Conservation (phyloP, 2,113 vertebrate genomes). For the Hyla sarda region DNA sequence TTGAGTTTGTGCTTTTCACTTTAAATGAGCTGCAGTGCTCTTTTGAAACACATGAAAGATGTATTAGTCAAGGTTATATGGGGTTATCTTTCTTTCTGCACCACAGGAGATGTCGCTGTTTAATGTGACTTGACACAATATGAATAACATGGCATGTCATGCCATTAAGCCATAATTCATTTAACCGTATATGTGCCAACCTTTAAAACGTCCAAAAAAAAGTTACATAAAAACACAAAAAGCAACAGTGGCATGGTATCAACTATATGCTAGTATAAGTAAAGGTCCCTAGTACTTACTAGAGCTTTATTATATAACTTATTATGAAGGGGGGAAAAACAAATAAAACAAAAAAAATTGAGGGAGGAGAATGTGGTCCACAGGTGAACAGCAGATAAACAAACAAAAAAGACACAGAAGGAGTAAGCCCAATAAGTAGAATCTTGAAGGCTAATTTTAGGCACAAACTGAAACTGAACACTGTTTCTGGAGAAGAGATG, state of each 20-base stretch:
- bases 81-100: conserved; percentile 56
- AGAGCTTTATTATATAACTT: not conserved
- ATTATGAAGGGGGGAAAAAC: not conserved
- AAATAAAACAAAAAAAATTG: not conserved
- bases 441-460: too few relatives aligned
- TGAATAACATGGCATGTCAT: conserved; percentile 46
- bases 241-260: not conserved
- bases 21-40: conserved; percentile 39
- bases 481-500: too few relatives aligned
- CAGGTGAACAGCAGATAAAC: too few relatives aligned
- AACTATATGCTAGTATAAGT: not conserved
- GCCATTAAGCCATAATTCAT: conserved; percentile 45
- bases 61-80: conserved; percentile 50
- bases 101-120: conserved; percentile 24
- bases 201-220: not conserved
- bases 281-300: not conserved
- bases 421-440: too few relatives aligned
- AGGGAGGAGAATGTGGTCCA: too few relatives aligned
- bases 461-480: too few relatives aligned
- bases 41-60: conserved; percentile 51
- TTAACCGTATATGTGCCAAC: conserved; percentile 29
- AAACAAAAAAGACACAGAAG: too few relatives aligned
- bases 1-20: conserved; percentile 24
- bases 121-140: conserved; percentile 54
- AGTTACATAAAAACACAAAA: not conserved